Percentiles rank a stretch among this genome's conserved stretches.
Conservation (phyloP, 2,113 vertebrate species). For the Acrocephalus kingi region DNA sequence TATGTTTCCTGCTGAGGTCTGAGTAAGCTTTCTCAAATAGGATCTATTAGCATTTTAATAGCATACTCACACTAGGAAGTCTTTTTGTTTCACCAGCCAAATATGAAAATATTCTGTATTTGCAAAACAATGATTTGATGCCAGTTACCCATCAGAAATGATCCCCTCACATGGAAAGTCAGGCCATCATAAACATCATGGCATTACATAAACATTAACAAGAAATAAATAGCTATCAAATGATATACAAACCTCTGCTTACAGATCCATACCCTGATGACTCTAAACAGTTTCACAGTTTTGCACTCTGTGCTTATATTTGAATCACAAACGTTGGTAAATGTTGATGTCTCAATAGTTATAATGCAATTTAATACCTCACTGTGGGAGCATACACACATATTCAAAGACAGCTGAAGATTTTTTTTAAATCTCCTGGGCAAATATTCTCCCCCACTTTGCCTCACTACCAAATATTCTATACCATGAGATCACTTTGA, state of each 20-base stretch:
- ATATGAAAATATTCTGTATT: slow-evolving; percentile 13
- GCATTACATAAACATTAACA: neutral
- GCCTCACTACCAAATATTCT: neutral
- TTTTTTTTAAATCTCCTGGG: neutral
- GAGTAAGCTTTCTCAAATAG: slow-evolving; percentile 1
- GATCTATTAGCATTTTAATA: slow-evolving; percentile 59
- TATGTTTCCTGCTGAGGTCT: slow-evolving; percentile 16
- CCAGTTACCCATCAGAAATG: neutral
- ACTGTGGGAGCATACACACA: neutral
- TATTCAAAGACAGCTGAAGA: neutral
- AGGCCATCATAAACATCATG: neutral
- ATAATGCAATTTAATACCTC: neutral
- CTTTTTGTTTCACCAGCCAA: slow-evolving; percentile 38
- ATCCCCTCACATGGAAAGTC: neutral
- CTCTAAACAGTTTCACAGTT: neutral
- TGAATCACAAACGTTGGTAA: neutral
- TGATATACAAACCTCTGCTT: neutral
- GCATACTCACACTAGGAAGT: slow-evolving; percentile 13
- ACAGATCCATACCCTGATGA: neutral
- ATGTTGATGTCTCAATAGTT: neutral
- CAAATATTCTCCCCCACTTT: neutral
- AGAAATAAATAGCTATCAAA: neutral
- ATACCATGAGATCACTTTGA: neutral
- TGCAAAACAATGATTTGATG: neutral
- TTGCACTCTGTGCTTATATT: neutral